phyloP scores from a whole-genome alignment of 2,888 invertebrate genomes.

The Volucella inanis region DNA sequence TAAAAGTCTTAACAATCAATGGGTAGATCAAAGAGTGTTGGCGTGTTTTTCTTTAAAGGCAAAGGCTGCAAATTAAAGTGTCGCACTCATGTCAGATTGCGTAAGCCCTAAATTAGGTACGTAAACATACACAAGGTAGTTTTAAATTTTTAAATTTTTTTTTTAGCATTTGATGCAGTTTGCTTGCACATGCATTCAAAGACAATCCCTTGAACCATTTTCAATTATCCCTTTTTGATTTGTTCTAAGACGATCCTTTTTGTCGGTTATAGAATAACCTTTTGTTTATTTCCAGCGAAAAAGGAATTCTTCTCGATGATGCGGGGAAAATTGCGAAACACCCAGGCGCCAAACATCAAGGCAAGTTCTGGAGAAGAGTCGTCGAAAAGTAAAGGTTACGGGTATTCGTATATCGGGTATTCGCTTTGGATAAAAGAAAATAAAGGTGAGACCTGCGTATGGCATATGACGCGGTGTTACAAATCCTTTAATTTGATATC shows the following conservation, averaged over 20 bases:
- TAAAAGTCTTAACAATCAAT: too few species aligned
- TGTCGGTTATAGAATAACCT: slow-evolving; percentile 46
- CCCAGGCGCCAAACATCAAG: slow-evolving; percentile 74
- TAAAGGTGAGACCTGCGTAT: slow-evolving; percentile 20
- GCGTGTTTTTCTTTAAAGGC: background rate
- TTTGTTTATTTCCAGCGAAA: slow-evolving; percentile 40
- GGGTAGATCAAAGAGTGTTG: slow-evolving; percentile 32
- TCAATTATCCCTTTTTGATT: slow-evolving; percentile 62
- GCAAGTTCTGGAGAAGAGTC: slow-evolving; percentile 42
- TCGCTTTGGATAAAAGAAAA: slow-evolving; percentile 52
- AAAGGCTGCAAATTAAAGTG: slow-evolving; percentile 63
- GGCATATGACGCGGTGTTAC: slow-evolving; percentile 75
- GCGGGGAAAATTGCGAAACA: slow-evolving; percentile 76
- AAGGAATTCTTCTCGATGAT: slow-evolving; percentile 35
- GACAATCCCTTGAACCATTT: slow-evolving; percentile 50
- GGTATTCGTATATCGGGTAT: slow-evolving; percentile 31
- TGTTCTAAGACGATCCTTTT: slow-evolving; percentile 27
- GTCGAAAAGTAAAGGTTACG: slow-evolving; percentile 48
- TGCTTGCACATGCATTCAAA: slow-evolving; percentile 2
- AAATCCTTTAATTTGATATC: slow-evolving; percentile 76
- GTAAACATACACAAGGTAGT: slow-evolving; percentile 48
- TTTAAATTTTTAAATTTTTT: slow-evolving; percentile 4
- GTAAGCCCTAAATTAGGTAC: slow-evolving; percentile 56
- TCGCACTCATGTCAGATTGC: slow-evolving; percentile 61
- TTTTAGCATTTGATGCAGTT: background rate